Percentiles rank a stretch among this genome's conserved stretches.
phyloP scores from a whole-genome alignment of 2,113 vertebrate genomes.

The Vidua macroura region DNA sequence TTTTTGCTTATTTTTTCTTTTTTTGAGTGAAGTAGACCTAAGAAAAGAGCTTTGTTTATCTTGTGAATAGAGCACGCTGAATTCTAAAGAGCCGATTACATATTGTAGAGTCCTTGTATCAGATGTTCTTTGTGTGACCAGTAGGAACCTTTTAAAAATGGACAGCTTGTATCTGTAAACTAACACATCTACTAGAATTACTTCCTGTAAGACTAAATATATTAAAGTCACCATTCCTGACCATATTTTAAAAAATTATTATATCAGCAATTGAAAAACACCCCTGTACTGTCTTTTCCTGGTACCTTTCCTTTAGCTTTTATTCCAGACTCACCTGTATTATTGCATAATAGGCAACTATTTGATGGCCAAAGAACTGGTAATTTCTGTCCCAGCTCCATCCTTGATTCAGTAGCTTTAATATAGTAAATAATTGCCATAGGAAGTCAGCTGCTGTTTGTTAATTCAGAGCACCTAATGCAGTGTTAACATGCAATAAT shows the following conservation, averaged over 20 bases:
- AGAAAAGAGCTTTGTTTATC: neutral
- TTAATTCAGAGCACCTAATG: neutral
- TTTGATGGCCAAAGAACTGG: neutral
- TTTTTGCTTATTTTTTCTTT: neutral
- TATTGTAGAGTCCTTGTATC: neutral
- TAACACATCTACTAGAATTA: neutral
- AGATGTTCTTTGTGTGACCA: neutral
- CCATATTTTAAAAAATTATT: neutral
- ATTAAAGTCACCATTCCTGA: neutral
- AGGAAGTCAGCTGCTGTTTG: neutral
- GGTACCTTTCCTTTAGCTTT: neutral
- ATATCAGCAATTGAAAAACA: neutral
- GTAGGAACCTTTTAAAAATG: neutral
- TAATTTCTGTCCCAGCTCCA: neutral
- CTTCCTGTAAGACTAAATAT: neutral
- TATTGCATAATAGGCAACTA: neutral
- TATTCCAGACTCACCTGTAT: neutral
- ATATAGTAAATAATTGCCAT: neutral
- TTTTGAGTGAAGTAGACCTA: neutral
- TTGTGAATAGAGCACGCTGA: neutral
- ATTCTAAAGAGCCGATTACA: neutral
- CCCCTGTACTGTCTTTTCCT: accelerated
- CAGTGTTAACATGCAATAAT: neutral
- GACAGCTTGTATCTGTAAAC: neutral
- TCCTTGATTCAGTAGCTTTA: neutral